These are phyloP conservation scores for Pristionchus arcanus DNA, from an alignment of 2,888 invertebrate genomes.

Conservation along the genomic window DNA sequence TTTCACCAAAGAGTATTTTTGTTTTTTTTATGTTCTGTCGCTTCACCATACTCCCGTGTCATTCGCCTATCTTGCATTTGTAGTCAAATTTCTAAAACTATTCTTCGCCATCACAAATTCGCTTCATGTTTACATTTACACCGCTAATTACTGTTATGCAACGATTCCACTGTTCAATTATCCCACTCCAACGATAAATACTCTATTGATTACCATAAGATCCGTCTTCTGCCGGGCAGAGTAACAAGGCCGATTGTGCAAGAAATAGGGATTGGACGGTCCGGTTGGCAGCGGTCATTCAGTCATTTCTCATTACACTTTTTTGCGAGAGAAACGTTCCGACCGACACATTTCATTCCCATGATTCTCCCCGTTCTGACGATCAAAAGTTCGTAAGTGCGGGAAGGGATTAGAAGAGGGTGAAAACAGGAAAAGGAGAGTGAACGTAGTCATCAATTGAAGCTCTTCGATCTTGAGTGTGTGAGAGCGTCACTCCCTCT, in stretches of 20 bases:
- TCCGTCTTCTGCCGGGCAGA: background rate
- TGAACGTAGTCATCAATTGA: slow-evolving; percentile 17
- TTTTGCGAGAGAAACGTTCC: background rate
- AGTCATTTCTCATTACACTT: background rate
- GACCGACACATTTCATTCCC: background rate
- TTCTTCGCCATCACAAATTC: too few species aligned
- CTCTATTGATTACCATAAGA: background rate
- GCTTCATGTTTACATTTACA: too few species aligned
- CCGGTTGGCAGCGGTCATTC: background rate
- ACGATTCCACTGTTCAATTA: too few species aligned
- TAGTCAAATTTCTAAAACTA: too few species aligned
- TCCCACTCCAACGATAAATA: too few species aligned
- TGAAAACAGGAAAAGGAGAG: slow-evolving; percentile 24
- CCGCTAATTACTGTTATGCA: too few species aligned
- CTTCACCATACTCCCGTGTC: too few species aligned
- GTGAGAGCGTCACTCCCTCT: too few species aligned
- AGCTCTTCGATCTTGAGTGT: background rate
- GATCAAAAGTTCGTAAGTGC: background rate
- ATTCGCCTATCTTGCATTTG: too few species aligned
- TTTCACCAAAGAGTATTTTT: too few species aligned
- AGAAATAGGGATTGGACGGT: background rate
- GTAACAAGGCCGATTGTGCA: background rate
- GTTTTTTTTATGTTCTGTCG: too few species aligned
- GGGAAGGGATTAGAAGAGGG: too few species aligned
- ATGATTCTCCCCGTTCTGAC: background rate